These are phyloP conservation scores for Datnioides undecimradiatus DNA, from an alignment of 2,113 vertebrate species.

Conservation along the genomic window DNA sequence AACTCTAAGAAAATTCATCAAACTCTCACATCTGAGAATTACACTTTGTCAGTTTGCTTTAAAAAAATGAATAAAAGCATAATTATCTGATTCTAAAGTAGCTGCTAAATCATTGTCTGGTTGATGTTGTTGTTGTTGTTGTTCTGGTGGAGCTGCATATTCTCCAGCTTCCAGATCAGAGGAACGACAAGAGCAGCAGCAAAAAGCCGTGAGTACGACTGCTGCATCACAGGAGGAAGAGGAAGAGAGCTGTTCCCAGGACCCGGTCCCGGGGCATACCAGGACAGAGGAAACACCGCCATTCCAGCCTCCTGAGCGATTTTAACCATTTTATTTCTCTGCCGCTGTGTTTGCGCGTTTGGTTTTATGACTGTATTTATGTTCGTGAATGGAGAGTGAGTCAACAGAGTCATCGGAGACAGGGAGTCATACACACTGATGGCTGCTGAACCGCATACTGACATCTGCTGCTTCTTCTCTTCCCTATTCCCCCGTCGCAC, in stretches of 20 bases:
- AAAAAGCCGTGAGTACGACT: neutral
- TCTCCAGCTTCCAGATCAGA: slow-evolving; percentile 13
- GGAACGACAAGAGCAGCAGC: slow-evolving; percentile 6
- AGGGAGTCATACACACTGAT: neutral
- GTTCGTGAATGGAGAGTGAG: neutral
- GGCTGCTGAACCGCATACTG: neutral
- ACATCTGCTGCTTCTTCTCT: neutral
- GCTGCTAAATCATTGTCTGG: no score
- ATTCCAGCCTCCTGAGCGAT: slow-evolving; percentile 4
- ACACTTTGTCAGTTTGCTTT: neutral
- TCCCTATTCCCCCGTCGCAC: neutral
- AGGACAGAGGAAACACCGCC: slow-evolving; percentile 59
- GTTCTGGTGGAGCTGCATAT: neutral
- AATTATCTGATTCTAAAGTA: neutral
- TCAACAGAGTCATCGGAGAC: neutral
- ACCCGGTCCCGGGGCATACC: slow-evolving; percentile 28
- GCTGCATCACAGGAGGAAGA: slow-evolving; percentile 63
- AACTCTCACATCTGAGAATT: neutral
- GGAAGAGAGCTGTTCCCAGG: slow-evolving; percentile 54
- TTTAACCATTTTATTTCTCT: slow-evolving; percentile 3
- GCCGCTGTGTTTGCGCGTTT: neutral
- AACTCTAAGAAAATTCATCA: neutral
- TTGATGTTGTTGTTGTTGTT: no score
- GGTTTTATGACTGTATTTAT: neutral
- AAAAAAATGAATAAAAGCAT: no score